phyloP scores from a whole-genome alignment of 1,140 invertebrate species.

The Papilio polyxenes region DNA sequence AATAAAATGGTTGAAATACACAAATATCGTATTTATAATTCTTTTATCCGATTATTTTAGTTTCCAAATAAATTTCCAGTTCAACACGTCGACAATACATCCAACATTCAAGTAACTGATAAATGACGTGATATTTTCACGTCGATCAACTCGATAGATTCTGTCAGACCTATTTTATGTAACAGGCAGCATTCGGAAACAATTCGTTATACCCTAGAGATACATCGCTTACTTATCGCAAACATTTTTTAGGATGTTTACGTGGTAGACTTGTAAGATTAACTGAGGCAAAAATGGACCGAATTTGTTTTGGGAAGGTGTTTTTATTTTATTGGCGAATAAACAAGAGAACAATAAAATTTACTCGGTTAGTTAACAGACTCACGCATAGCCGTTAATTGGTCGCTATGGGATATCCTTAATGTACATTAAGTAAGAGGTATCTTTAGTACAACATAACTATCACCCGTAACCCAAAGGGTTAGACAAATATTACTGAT shows the following conservation, averaged over 20 bases:
- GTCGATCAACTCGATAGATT: constrained; percentile 37
- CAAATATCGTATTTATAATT: too few relatives aligned
- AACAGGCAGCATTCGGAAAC: neutral
- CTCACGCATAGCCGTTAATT: too few relatives aligned
- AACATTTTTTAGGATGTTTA: neutral
- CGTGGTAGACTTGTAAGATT: neutral
- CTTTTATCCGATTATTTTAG: neutral
- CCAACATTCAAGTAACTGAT: neutral
- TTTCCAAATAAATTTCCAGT: neutral
- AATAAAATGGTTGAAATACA: too few relatives aligned
- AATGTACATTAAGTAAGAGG: too few relatives aligned
- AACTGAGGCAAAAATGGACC: neutral
- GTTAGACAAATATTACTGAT: too few relatives aligned
- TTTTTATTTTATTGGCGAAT: neutral
- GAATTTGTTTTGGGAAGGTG: neutral
- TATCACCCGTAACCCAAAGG: too few relatives aligned
- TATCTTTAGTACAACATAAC: too few relatives aligned
- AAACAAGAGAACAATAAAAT: neutral
- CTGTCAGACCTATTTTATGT: constrained; percentile 14
- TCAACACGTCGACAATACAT: neutral
- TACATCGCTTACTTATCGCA: constrained; percentile 5
- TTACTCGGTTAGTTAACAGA: neutral
- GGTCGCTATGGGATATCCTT: too few relatives aligned
- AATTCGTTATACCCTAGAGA: neutral
- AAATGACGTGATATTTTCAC: constrained; percentile 40